A percentile compares a stretch with the other conserved stretches of the same genome.
These are phyloP conservation scores for Achroia grisella DNA, from an alignment of 1,140 invertebrate species.

Conservation along the genomic window DNA sequence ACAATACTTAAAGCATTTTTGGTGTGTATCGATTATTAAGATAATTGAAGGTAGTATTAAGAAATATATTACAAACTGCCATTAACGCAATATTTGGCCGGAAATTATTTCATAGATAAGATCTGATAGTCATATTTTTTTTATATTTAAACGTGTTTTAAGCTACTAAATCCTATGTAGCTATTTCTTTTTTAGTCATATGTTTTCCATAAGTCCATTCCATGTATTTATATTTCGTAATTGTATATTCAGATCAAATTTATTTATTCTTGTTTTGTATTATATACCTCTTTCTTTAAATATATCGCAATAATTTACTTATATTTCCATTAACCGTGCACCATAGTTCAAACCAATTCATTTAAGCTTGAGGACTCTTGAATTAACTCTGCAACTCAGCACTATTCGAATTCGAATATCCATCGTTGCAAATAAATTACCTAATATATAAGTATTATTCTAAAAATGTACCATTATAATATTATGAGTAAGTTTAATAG, in stretches of 20 bases:
- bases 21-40: neutral
- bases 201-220: no score
- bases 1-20: conserved; percentile 5
- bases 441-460: neutral
- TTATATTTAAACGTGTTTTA: no score
- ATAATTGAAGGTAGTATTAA: no score
- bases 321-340: conserved; percentile 10
- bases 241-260: no score
- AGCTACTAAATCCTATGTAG: no score
- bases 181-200: no score
- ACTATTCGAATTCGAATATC: neutral
- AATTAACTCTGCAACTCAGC: no score
- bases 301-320: neutral
- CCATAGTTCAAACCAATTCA: conserved; percentile 27
- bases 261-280: neutral
- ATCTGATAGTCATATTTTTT: no score
- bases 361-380: conserved; percentile 1
- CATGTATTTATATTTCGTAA: neutral
- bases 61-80: no score
- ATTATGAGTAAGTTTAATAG: neutral
- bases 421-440: neutral
- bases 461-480: no score
- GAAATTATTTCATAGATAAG: no score
- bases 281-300: conserved; percentile 1
- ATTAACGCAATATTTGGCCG: no score